These are phyloP conservation scores for Malthinus flaveolus DNA, from an alignment of 2,888 invertebrate species.

Conservation along the genomic window DNA sequence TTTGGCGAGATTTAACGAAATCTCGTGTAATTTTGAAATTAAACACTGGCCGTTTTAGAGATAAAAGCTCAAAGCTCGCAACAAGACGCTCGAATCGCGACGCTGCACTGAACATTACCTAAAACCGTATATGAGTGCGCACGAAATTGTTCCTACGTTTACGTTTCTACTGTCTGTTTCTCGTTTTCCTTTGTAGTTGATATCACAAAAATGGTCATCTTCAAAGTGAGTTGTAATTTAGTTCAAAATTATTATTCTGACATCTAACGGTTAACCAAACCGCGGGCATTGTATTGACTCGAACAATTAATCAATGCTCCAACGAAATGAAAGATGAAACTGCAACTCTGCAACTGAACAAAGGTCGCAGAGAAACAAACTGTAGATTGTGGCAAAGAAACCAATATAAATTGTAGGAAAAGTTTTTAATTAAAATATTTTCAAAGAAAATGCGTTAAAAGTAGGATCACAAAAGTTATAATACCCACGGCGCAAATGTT, in stretches of 20 bases:
- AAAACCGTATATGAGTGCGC: conserved; percentile 29
- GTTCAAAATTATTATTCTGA: no score
- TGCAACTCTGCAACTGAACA: no score
- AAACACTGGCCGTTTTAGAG: conserved; percentile 8
- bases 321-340: no score
- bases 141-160: conserved; percentile 23
- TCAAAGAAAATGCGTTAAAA: no score
- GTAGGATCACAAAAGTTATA: neutral
- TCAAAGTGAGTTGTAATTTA: no score
- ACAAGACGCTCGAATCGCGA: conserved; percentile 24
- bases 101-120: conserved; percentile 30
- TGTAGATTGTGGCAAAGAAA: no score
- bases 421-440: no score
- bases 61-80: conserved; percentile 24
- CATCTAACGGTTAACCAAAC: no score
- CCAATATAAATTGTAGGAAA: no score
- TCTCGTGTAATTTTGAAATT: neutral
- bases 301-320: no score
- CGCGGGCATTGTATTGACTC: no score
- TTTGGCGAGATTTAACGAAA: neutral
- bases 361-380: no score
- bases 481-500: neutral
- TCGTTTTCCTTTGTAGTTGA: conserved; percentile 23
- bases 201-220: conserved; percentile 4
- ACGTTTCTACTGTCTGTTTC: conserved; percentile 20